Percentiles rank a stretch among this genome's conserved stretches.
phyloP scores from a whole-genome alignment of 2,113 vertebrate species.

The Accipiter virgatus region DNA sequence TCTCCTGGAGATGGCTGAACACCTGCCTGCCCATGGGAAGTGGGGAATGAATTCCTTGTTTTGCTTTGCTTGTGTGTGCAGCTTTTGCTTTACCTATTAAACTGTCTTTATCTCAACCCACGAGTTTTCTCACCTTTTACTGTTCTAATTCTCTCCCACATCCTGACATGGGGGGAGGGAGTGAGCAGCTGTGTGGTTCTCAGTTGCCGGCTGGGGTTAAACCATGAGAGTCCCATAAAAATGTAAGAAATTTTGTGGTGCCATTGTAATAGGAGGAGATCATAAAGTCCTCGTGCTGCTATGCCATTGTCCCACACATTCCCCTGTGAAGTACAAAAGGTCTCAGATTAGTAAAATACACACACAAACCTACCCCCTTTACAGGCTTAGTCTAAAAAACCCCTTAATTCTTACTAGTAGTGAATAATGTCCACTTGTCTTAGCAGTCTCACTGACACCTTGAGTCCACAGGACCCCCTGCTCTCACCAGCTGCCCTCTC shows the following conservation, averaged over 20 bases:
- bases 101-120: no score
- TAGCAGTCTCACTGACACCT: neutral
- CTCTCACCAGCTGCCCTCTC: accelerated
- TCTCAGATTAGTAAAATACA: neutral
- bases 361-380: neutral
- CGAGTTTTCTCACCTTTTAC: no score
- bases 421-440: accelerated
- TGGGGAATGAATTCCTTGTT: no score
- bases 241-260: neutral
- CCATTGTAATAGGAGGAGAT: neutral
- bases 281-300: accelerated
- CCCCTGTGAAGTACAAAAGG: neutral
- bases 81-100: no score
- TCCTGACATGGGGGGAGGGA: no score
- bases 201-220: no score
- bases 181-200: no score
- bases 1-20: no score
- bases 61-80: no score
- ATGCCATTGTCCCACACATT: neutral
- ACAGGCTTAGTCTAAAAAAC: neutral
- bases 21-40: no score
- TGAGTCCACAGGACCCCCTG: neutral
- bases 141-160: no score
- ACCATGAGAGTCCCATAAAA: neutral
- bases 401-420: neutral